Base-by-base conservation (phyloP, 2,888 invertebrate species). In the Pimpla rufipes region DNA sequence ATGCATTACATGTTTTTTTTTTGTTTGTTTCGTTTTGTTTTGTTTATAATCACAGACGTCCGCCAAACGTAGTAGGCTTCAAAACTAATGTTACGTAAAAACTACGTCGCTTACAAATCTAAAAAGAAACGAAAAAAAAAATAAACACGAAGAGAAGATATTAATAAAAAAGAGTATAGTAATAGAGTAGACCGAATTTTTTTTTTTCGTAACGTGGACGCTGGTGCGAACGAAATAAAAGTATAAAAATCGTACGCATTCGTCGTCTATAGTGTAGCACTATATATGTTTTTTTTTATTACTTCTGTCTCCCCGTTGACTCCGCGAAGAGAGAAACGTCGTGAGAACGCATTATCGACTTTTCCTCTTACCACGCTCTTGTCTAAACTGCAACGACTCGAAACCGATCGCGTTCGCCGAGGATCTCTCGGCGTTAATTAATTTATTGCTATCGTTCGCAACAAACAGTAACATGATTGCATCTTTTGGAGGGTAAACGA, bases 11-110 rank as follows among this genome's bases (percentile, higher is more conserved):
- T 52, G n/a, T 70, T 74, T 78, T 66, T 79, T 70, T 40, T 18
- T 59, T 64, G 40, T 77, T 74, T 59, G 13, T 2, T 42, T 67
- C 40, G 21, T 29, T 35, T 64, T 75, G 23, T 64, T 84, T 81
- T 55, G 67, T 83, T 68, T 74, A 87, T 88, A 88, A 89, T 90
- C 89, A 90, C 89, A 90, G 89, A 90, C 89, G 87, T 89, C 87
- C 87, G 90, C 89, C 89, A 88, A 89, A 89, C 88, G 88, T 87
- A 88, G 87, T 88, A 89, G 90, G 90, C 89, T 86, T 87, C 70
- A 85, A 87, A 87, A 87, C 85, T 87, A 88, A 86, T 81, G 68
- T 82, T 88, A 87, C 85, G 81, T 84, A 86, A 86, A 84, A 84
- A 70, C 86, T 88, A 88, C 81, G 85, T 62, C 66, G 79, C 73